Conservation (phyloP, 2,113 vertebrate species). For the Eublepharis macularius region DNA sequence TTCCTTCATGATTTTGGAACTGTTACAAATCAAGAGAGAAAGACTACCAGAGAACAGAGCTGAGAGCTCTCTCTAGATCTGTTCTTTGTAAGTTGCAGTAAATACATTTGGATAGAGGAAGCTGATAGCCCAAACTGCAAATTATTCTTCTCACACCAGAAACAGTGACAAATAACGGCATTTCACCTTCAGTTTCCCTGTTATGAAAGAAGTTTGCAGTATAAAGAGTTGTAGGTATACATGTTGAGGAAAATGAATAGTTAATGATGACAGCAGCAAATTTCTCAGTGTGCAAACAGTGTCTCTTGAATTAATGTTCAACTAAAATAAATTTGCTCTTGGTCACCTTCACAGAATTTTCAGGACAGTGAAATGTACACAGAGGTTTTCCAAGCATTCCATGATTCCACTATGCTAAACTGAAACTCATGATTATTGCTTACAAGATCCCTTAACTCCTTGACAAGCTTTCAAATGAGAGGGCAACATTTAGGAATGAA, state of each 20-base stretch:
- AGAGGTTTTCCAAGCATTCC: conserved; percentile 49
- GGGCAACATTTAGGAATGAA: conserved; percentile 2
- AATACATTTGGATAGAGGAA: background rate
- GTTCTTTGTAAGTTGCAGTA: background rate
- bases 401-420: conserved; percentile 30
- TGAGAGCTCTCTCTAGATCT: no score
- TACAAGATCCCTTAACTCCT: background rate
- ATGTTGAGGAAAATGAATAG: conserved; percentile 48
- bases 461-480: background rate
- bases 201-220: background rate
- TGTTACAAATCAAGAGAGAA: background rate
- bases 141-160: background rate
- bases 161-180: background rate
- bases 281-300: conserved; percentile 52
- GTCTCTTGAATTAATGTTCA: conserved; percentile 58
- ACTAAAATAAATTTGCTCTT: conserved; percentile 70
- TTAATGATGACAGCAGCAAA: conserved; percentile 51
- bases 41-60: no score
- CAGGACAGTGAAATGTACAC: conserved; percentile 56
- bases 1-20: background rate
- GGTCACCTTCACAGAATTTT: conserved; percentile 59
- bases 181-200: background rate
- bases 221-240: background rate
- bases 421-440: background rate
- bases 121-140: background rate